Evolutionary conservation across 2,888 invertebrate genomes (phyloP).

Genomic region (Phragmatobia fuliginosa): DNA sequence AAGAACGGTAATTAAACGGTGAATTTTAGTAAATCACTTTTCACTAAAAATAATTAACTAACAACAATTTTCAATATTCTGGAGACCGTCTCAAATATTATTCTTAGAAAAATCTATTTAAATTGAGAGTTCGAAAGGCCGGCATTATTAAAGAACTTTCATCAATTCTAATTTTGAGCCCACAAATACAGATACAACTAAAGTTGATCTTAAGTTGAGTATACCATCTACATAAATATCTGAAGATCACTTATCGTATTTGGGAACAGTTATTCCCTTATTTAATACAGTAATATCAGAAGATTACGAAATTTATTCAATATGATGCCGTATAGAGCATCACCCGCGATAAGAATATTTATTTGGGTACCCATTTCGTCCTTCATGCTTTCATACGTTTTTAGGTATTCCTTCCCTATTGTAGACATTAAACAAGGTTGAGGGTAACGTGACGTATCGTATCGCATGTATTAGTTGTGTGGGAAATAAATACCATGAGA

Average conservation of each 20-base stretch:
- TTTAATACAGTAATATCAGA: slow-evolving; percentile 43
- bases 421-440: slow-evolving; percentile 28
- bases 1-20: no score
- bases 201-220: slow-evolving; percentile 5
- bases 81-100: not conserved
- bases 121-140: no score
- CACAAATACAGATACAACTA: not conserved
- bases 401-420: slow-evolving; percentile 28
- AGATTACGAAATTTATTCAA: slow-evolving; percentile 47
- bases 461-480: not conserved
- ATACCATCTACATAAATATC: not conserved
- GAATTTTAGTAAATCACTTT: no score
- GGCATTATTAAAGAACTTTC: no score
- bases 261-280: slow-evolving; percentile 29
- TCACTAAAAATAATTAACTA: no score
- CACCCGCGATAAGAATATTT: slow-evolving; percentile 42
- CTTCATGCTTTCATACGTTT: slow-evolving; percentile 44
- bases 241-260: slow-evolving; percentile 32
- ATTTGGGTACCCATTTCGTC: slow-evolving; percentile 47
- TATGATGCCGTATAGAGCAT: slow-evolving; percentile 46
- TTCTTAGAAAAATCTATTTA: not conserved
- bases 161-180: not conserved
- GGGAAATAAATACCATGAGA: not conserved
- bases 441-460: not conserved
- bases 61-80: not conserved